Evolutionary conservation across 2,797 vertebrate species (phyloP).

Genomic region (Periparus ater): DNA sequence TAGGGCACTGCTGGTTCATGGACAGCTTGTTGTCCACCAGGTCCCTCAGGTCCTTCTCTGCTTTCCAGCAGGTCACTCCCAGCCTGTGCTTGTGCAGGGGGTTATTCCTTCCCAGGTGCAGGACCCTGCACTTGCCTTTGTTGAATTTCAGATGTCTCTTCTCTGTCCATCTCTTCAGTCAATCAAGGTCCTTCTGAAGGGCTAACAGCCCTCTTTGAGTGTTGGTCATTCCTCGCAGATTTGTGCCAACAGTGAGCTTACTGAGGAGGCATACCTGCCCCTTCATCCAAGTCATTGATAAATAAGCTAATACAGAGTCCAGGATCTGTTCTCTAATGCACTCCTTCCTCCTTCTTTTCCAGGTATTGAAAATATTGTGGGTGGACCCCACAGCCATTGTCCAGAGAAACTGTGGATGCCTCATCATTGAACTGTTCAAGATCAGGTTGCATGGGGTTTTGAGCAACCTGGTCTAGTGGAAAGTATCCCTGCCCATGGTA

Average conservation of each 20-base stretch:
- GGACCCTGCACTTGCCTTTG: background rate
- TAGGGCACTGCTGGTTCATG: no score
- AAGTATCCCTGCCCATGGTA: no score
- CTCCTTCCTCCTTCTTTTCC: background rate
- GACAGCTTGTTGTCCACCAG: no score
- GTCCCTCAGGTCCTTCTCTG: no score
- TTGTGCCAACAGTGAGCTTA: background rate
- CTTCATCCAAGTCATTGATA: background rate
- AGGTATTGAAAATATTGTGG: background rate
- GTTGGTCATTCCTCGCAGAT: background rate
- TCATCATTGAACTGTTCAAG: background rate
- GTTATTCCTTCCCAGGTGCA: background rate
- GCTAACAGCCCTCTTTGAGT: background rate
- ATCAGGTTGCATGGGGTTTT: background rate
- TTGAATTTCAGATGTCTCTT: background rate
- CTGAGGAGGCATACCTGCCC: background rate
- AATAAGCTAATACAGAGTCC: background rate
- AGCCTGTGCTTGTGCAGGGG: background rate
- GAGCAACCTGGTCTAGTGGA: background rate
- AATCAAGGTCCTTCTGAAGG: background rate
- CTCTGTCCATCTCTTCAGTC: background rate
- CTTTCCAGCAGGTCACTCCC: no score
- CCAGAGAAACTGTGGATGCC: background rate
- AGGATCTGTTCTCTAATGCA: background rate
- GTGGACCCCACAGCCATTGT: background rate